Evolutionary conservation across 2,888 invertebrate species (phyloP), one percentile per base, ranked within the genome.

Genomic region (Pemphredon lugubris): DNA sequence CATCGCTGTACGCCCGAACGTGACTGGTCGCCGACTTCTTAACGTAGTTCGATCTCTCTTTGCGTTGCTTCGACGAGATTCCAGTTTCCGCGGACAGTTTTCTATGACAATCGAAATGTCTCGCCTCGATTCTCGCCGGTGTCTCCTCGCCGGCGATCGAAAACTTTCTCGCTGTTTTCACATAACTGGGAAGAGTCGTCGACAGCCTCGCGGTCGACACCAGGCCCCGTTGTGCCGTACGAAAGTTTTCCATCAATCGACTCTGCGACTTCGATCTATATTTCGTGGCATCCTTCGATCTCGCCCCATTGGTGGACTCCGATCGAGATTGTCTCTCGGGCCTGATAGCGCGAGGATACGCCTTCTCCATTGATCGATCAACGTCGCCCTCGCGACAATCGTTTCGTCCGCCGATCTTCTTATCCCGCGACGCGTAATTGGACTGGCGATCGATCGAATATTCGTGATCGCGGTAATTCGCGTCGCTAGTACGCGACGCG

Each of bases 161-260:
- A 53, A 77, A 81, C 70, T 85, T 74, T 61, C 83, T 80, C 26
- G 73, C 58, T 59, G 75, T 86, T 71, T 85, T 87, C 40, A 80
- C 78, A 65, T 83, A 86, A 23, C 81, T 77, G 2, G 89, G 89
- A 44, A 88, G 67, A 34, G 87, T 88, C 55, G 78, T 84, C 21
- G 86, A 76, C 23, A 82, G 66, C 32, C 69, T 68, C 11, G 37
- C n/a, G 20, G 53, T 37, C 9, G 67, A 14, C 2, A 21, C 54
- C 5, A 57, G 45, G 23, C 50, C 63, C 48, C 42, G 57, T 16
- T 51, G 48, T 6, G 23, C 44, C n/a, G 45, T n/a, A 23, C 55
- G 65, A 59, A 60, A 59, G 34, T 53, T 66, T 18, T 74, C 82
- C 14, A 53, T 23, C 59, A 76, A 14, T 20, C 68, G 66, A 42